Percentiles rank a stretch among this genome's conserved stretches.
Evolutionary conservation across 2,888 invertebrate genomes (phyloP).

Genomic region (Heliconius charithonia): DNA sequence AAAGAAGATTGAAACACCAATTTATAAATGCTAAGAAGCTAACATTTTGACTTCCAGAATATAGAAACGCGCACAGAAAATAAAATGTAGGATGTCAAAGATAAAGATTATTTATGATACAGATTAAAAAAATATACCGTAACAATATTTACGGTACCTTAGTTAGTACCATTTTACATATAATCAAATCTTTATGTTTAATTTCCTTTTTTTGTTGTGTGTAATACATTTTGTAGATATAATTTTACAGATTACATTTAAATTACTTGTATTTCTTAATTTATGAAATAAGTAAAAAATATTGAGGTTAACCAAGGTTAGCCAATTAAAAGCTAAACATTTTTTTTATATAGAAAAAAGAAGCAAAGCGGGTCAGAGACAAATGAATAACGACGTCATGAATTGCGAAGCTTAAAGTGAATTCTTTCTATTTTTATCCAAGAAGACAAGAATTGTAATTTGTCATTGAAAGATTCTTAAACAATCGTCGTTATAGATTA

Average conservation of each 20-base stretch:
- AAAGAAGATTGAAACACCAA: neutral
- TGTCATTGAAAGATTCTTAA: neutral
- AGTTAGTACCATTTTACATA: no score
- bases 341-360: neutral
- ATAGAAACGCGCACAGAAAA: neutral
- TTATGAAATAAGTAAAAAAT: neutral
- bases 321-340: neutral
- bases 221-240: no score
- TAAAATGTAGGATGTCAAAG: neutral
- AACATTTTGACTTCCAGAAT: neutral
- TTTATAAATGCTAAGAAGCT: neutral
- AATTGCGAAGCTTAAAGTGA: slow-evolving; percentile 27
- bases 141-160: neutral
- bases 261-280: no score
- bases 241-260: no score
- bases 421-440: slow-evolving; percentile 33
- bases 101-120: neutral
- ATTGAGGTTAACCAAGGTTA: slow-evolving; percentile 1
- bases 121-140: neutral
- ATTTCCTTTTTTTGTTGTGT: no score
- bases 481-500: neutral
- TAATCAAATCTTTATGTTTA: no score
- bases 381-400: slow-evolving; percentile 29
- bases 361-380: neutral
- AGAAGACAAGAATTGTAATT: neutral